Conservation (phyloP, 2,797 vertebrate species). For the Hafferia zeledoni region DNA sequence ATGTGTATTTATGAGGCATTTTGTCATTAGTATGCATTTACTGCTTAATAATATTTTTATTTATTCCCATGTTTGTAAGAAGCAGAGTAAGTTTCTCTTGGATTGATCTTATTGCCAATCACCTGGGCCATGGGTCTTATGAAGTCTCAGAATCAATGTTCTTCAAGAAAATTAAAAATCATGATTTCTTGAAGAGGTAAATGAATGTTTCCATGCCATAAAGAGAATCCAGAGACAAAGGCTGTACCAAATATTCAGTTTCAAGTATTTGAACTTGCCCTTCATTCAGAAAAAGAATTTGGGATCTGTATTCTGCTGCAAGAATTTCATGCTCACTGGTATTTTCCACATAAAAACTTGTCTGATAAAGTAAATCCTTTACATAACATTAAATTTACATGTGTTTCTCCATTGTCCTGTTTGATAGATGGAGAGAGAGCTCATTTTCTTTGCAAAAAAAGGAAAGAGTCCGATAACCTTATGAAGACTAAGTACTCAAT, state of each 20-base stretch:
- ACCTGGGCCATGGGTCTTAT: neutral
- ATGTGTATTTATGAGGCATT: neutral
- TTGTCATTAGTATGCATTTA: neutral
- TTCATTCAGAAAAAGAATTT: neutral
- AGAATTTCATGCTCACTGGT: neutral
- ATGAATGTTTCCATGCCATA: neutral
- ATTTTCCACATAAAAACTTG: neutral
- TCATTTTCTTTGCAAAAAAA: constrained; percentile 1
- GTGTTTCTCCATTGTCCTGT: neutral
- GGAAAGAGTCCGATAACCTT: neutral
- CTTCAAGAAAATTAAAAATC: neutral
- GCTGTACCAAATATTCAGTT: neutral
- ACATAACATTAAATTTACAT: neutral
- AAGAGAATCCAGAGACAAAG: neutral
- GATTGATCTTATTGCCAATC: neutral
- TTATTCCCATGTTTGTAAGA: neutral
- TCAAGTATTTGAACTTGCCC: neutral
- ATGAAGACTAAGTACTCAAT: neutral
- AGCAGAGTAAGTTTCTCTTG: neutral
- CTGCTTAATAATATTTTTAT: neutral
- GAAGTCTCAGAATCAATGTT: neutral
- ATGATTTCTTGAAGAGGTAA: neutral
- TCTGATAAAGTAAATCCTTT: neutral
- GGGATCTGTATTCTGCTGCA: neutral
- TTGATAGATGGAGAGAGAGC: neutral